Conservation (phyloP, 2,113 vertebrate species). For the Pycnonotus jocosus region DNA sequence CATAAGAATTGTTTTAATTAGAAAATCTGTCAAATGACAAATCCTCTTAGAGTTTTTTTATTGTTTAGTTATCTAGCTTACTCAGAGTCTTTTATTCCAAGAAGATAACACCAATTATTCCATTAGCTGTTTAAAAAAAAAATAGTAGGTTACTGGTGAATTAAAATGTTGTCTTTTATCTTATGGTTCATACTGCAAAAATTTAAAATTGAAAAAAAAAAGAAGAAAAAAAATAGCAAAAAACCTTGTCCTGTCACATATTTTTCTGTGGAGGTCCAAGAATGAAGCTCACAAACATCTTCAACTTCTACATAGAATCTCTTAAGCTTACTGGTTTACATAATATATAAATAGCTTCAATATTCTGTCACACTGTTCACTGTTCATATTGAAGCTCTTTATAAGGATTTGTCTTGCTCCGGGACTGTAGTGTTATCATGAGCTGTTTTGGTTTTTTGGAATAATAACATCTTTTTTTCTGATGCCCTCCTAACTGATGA, state of each 20-base stretch:
- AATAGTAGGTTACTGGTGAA: not conserved
- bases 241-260: not conserved
- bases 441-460: conserved; percentile 11
- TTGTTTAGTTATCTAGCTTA: not conserved
- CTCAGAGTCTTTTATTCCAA: not conserved
- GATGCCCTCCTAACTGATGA: not conserved
- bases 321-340: not conserved
- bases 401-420: conserved; percentile 18
- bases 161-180: not conserved
- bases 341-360: not conserved
- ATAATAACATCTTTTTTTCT: not conserved
- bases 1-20: not conserved
- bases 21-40: not conserved
- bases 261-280: not conserved
- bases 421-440: not conserved
- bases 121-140: not conserved
- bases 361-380: not conserved
- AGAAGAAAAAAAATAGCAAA: not conserved
- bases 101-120: not conserved
- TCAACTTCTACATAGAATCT: not conserved
- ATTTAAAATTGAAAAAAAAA: not conserved
- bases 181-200: not conserved
- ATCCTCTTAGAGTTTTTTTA: not conserved
- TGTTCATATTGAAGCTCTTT: not conserved
- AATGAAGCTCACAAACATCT: not conserved